Base-by-base conservation (phyloP, 2,888 invertebrate genomes). In the Chloroclystis v-ata region DNA sequence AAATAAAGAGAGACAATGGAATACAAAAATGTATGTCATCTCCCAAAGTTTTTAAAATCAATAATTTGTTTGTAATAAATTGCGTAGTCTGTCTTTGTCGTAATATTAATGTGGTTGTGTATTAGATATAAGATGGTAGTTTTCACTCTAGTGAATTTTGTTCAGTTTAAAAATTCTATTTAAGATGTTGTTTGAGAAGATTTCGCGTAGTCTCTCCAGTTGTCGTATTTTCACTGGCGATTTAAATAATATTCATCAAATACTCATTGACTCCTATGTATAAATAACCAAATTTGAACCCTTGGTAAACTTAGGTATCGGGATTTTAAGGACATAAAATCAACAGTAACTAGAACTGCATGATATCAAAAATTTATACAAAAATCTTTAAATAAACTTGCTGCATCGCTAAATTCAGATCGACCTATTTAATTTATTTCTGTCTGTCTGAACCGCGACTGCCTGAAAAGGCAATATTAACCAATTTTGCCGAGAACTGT, bases 391-490 rank as follows among this genome's bases (percentile, higher is more conserved):
- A 47, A 43, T 39, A 35, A 37, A 33, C 38, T 14, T 13, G 29
- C 14, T 35, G 43, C 43, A 48, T 38, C 13, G 39, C 38, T 43
- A 39, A 43, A 43, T 33, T 29, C 28, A 35, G 37, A 25, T 29
- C 33, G 47, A 48, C 47, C 48, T 28, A 30, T 43, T 48, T 43
- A 35, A 39, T 43, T 47, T 47, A 38, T 35, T 47, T 28, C 42
- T 5, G 29, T 10, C 37, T 33, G 14, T 10, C 16, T 11, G 37
- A 30, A 25, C 29, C 29, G 14, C 43, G 12, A 14, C 30, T 16
- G 32, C 28, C 38, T 38, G 30, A 30, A 30, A 30, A 30, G 30
- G 13, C 9, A 12, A 30, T 30, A 13, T 13, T 9, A 30, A n/a
- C n/a, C n/a, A n/a, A n/a, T n/a, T 0, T 30, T 8, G 9, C 12